Evolutionary conservation across 2,797 vertebrate genomes (phyloP).

Genomic region (Myotis pilosus): DNA sequence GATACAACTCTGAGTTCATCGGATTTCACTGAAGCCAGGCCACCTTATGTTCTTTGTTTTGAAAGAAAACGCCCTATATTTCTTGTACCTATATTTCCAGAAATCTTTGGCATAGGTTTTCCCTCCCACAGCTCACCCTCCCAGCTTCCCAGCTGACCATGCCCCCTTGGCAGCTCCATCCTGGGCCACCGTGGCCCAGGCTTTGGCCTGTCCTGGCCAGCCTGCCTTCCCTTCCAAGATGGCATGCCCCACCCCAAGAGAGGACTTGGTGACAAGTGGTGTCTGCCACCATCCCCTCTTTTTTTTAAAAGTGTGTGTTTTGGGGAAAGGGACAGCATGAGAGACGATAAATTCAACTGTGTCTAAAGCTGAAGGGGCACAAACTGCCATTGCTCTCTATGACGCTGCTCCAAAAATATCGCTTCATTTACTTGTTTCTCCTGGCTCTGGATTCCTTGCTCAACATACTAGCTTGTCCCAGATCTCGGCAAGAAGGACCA

Average conservation of each 20-base stretch:
- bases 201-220: neutral
- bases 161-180: neutral
- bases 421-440: conserved; percentile 10
- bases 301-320: neutral
- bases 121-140: neutral
- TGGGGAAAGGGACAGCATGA: neutral
- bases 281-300: neutral
- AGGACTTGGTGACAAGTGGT: neutral
- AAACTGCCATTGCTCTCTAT: conserved; percentile 14
- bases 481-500: neutral
- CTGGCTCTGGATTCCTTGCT: neutral
- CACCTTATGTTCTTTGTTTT: neutral
- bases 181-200: neutral
- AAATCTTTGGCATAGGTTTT: neutral
- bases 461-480: conserved; percentile 20
- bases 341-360: conserved; percentile 26
- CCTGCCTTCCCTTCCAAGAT: neutral
- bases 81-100: neutral
- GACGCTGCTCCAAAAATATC: neutral
- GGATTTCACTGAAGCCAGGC: neutral
- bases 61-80: neutral
- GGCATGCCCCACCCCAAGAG: too few species aligned
- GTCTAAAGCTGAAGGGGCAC: neutral
- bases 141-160: neutral
- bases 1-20: neutral